Evolutionary conservation across 2,113 vertebrate species (phyloP), one percentile per base, ranked within the genome.

Genomic region (Syngnathus typhle): DNA sequence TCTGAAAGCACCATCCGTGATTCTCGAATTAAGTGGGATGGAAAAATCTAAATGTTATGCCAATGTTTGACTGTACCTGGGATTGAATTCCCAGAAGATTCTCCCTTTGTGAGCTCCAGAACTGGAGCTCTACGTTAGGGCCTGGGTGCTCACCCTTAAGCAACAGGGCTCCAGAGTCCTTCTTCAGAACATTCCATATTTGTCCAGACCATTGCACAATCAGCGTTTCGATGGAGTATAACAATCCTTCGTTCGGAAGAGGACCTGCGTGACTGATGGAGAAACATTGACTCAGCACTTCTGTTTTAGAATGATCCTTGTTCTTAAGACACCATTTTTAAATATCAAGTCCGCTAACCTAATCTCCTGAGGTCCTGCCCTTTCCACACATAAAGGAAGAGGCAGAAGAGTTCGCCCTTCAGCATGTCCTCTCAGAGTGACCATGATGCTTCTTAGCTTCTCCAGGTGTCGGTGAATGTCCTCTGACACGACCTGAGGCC

Each of bases 1-100:
- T 84, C 87, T 90, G 43, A 76, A 79, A 81, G 66, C 10, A 64
- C 47, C 16, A 56, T 61, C 7, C 1, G 1, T 3, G 19, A 12
- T 47, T n/a, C 1, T 32, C 19, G 3, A 7, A 71, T 46, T 1
- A 44, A 43, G 5, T 46, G 13, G 12, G 21, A 10, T 21, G 7
- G n/a, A 52, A 9, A 32, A 58, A 27, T 32, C 3, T 3, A 32
- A 37, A 5, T 43, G 41, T 43, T 43, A 11, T 11, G 3, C 41
- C 11, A 8, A 10, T 0, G 7, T 52, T 52, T 12, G 56, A 18
- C 9, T 37, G 1, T 89, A 90, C 90, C 88, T 92, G 84, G 46
- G 86, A 81, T 69, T 89, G 90, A 82, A 93, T 86, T 78, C 89
- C 86, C 67, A 89, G 71, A 18, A 93, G 84, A 81, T 92, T 89